Evolutionary conservation across 2,888 invertebrate genomes (phyloP).

Genomic region (Pandemis cinnamomeana): DNA sequence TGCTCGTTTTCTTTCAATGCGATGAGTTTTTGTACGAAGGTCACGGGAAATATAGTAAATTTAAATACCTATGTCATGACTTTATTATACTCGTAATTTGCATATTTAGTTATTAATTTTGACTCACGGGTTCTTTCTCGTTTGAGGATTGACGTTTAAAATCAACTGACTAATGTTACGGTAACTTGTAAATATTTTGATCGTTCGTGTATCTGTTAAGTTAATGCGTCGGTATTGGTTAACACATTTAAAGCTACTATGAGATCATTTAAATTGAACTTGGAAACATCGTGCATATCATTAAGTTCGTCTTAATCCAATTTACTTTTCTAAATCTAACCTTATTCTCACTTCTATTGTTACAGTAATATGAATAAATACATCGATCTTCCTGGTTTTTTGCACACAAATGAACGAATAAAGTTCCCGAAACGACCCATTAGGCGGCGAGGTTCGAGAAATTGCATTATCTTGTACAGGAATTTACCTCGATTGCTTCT

Average conservation of each 20-base stretch:
- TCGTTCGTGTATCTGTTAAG: background rate
- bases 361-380: background rate
- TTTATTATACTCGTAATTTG: background rate
- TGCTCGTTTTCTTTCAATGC: background rate
- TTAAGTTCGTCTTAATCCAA: background rate
- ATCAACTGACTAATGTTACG: background rate
- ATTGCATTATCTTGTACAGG: conserved; percentile 68
- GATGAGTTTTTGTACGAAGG: conserved; percentile 11
- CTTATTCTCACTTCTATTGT: conserved; percentile 7
- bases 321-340: background rate
- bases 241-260: background rate
- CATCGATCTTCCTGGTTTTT: conserved; percentile 41
- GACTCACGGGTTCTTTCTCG: background rate
- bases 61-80: background rate
- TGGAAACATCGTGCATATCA: background rate
- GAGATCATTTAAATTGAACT: background rate
- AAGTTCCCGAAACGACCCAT: conserved; percentile 68
- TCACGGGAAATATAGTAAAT: background rate
- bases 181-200: background rate
- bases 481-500: conserved; percentile 61
- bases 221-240: no score
- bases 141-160: background rate
- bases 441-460: conserved; percentile 61
- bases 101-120: background rate
- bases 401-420: conserved; percentile 62